These are phyloP conservation scores for Saxicola maurus DNA, from an alignment of 2,797 vertebrate genomes.

Conservation along the genomic window DNA sequence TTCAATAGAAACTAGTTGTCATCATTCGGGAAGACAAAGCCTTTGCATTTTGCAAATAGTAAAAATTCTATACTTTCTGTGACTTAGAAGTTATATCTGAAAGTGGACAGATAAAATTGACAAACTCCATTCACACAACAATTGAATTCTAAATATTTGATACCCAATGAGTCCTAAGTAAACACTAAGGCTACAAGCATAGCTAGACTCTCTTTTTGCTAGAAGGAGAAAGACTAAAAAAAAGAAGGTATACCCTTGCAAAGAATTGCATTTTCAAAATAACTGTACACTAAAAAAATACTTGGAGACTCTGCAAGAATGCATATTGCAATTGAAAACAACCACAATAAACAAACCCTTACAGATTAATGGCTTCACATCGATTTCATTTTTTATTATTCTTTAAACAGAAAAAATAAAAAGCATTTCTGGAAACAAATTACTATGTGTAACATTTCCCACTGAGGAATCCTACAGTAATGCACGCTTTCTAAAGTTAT, in stretches of 20 bases:
- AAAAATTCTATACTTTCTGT: neutral
- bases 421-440: neutral
- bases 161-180: neutral
- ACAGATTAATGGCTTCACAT: neutral
- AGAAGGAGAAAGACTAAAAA: neutral
- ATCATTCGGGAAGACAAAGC: neutral
- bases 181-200: neutral
- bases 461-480: neutral
- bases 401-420: neutral
- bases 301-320: neutral
- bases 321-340: neutral
- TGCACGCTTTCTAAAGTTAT: neutral
- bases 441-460: neutral
- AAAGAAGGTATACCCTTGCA: neutral
- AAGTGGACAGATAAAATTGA: neutral
- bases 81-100: neutral
- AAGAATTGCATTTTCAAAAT: neutral
- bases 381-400: neutral
- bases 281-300: neutral
- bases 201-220: neutral
- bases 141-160: neutral
- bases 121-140: neutral
- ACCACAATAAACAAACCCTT: neutral
- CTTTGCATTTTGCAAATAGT: neutral
- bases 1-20: neutral